These are phyloP conservation scores for Danio albolineatus DNA, from an alignment of 2,797 vertebrate genomes.

Conservation along the genomic window DNA sequence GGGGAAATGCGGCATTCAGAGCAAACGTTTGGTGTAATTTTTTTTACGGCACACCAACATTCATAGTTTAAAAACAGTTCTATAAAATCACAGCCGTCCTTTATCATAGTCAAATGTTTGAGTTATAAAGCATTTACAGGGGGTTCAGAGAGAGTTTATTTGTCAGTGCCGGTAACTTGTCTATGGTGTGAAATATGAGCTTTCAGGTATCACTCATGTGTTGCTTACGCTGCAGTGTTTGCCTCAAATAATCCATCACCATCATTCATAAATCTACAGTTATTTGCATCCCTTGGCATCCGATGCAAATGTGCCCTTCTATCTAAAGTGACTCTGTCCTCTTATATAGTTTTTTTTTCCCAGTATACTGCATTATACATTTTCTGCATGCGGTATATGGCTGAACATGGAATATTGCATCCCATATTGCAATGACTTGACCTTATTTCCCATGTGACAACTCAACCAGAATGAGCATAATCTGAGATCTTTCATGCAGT, in stretches of 20 bases:
- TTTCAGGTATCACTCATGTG: slow-evolving; percentile 20
- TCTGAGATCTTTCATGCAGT: no score
- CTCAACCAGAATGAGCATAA: background rate
- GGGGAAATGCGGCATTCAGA: slow-evolving; percentile 14
- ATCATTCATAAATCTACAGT: slow-evolving; percentile 74
- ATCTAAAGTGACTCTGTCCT: background rate
- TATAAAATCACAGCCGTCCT: slow-evolving; percentile 13
- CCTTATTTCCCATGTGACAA: background rate
- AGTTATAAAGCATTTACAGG: slow-evolving; percentile 11
- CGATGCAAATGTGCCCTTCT: slow-evolving; percentile 65
- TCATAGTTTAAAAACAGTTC: background rate
- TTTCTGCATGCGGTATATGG: background rate
- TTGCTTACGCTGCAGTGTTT: slow-evolving; percentile 71
- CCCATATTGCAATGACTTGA: background rate
- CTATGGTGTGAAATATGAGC: slow-evolving; percentile 14
- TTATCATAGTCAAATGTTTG: slow-evolving; percentile 13
- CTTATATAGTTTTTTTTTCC: background rate
- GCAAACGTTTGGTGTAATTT: background rate
- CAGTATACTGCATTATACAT: background rate
- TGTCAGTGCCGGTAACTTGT: background rate
- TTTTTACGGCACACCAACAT: slow-evolving; percentile 12
- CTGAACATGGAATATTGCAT: background rate
- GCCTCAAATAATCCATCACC: slow-evolving; percentile 69
- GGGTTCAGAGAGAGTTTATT: slow-evolving; percentile 23
- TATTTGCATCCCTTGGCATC: slow-evolving; percentile 71